These are phyloP conservation scores for Drosophila kokeensis DNA, from an alignment of 2,888 invertebrate genomes.

Conservation along the genomic window DNA sequence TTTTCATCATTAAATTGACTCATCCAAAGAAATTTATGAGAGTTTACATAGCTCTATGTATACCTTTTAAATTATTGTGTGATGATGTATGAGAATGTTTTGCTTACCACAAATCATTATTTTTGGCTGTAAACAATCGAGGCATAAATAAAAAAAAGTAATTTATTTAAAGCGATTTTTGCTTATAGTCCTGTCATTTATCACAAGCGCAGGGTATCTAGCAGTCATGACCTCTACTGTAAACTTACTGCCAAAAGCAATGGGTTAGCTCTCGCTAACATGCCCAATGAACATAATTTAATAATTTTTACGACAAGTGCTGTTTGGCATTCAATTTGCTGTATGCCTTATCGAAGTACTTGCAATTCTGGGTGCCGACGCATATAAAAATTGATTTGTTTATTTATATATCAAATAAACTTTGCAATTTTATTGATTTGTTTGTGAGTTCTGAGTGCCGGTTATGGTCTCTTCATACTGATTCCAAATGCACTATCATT, in stretches of 20 bases:
- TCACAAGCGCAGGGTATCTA: slow-evolving; percentile 14
- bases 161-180: neutral
- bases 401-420: slow-evolving; percentile 73
- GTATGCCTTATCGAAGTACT: slow-evolving; percentile 40
- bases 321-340: slow-evolving; percentile 27
- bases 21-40: slow-evolving; percentile 23
- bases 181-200: neutral
- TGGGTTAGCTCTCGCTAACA: slow-evolving; percentile 13
- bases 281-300: slow-evolving; percentile 56
- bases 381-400: slow-evolving; percentile 72
- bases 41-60: neutral
- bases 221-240: neutral
- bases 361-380: slow-evolving; percentile 32
- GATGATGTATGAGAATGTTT: neutral
- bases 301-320: slow-evolving; percentile 72
- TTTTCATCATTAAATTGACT: slow-evolving; percentile 63
- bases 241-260: neutral
- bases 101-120: neutral
- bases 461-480: slow-evolving; percentile 18
- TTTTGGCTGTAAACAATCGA: slow-evolving; percentile 3
- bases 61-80: neutral
- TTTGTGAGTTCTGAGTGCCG: slow-evolving; percentile 50
- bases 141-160: neutral
- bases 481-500: slow-evolving; percentile 16
- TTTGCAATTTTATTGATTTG: slow-evolving; percentile 73